phyloP scores from a whole-genome alignment of 1,140 invertebrate genomes.

The Cecropterus lyciades region DNA sequence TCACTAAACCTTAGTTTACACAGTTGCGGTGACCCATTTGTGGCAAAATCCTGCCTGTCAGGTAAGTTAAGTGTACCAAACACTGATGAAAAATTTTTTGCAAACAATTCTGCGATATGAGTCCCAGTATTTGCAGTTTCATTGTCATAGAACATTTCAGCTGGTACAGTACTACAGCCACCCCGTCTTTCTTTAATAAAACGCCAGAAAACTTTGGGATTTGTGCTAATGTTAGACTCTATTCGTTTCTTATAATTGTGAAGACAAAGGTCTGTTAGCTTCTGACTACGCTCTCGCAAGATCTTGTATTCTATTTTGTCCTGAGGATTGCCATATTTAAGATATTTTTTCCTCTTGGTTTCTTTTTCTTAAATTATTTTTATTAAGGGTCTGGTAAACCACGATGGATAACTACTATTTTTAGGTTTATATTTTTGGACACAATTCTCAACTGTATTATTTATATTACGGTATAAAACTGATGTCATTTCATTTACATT shows the following conservation, averaged over 20 bases:
- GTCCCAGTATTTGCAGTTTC: constrained; percentile 3
- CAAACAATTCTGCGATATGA: constrained; percentile 11
- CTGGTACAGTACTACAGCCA: neutral
- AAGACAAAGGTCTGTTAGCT: neutral
- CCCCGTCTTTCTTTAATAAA: constrained; percentile 9
- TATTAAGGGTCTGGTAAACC: too few species aligned
- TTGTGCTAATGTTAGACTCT: neutral
- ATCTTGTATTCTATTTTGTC: too few species aligned
- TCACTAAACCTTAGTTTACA: neutral
- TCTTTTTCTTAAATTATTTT: too few species aligned
- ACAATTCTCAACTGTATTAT: too few species aligned
- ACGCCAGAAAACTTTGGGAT: constrained; percentile 15
- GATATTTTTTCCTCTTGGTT: too few species aligned
- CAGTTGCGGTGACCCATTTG: neutral
- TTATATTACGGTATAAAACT: too few species aligned
- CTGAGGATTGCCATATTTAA: too few species aligned
- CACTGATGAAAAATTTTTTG: constrained; percentile 4
- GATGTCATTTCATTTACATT: too few species aligned
- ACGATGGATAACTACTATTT: too few species aligned
- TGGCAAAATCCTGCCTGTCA: neutral
- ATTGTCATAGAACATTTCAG: neutral
- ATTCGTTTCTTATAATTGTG: constrained; percentile 17
- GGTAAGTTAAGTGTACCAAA: neutral
- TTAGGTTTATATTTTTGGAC: too few species aligned
- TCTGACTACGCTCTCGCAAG: too few species aligned